Evolutionary conservation across 2,113 vertebrate genomes (phyloP), one percentile per base, ranked within the genome.

Genomic region (Pseudorectes ferrugineus): DNA sequence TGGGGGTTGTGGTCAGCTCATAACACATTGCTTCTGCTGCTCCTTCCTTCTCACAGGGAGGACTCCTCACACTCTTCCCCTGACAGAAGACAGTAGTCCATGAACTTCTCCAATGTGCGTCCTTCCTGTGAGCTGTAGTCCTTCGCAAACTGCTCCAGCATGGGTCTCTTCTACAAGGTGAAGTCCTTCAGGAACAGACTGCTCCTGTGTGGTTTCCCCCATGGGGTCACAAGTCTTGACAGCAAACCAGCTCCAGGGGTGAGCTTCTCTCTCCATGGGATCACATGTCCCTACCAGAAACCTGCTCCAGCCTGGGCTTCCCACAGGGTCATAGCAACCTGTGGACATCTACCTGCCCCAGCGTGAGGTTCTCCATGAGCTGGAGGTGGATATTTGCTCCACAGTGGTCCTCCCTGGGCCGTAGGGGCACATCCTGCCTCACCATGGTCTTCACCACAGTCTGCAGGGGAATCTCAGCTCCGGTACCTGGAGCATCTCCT

Each of bases 341-440:
- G 9, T 10, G 16, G 22, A 8, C 31, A 57, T 24, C 6, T 31
- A 4, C 26, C 36, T 43, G 43, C 18, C 48, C 51, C 26, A 48
- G 5, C 0, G 0, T 19, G 51, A 36, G 8, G 6, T 28, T 18
- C 12, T 43, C 26, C 43, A 11, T 8, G 36, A 33, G 33, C 36
- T 43, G 51, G 26, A 36, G 17, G 35, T 36, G 22, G 21, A 28
- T 13, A 28, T 57, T 19, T 57, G 11, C 26, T 36, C 17, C 31
- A 12, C 14, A 23, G 4, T 35, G 14, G 5, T 23, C 8, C 18
- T 57, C 26, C 33, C 6, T 35, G 58, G 43, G 12, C 36, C 51
- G 28, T 28, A 51, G 45, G 33, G 33, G 6, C 28, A 66, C 12
- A 29, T 20, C 19, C 33, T 51, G 5, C 20, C 18, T 33, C 58